Conservation (phyloP, 1,140 invertebrate species). For the Nasonia vitripennis region DNA sequence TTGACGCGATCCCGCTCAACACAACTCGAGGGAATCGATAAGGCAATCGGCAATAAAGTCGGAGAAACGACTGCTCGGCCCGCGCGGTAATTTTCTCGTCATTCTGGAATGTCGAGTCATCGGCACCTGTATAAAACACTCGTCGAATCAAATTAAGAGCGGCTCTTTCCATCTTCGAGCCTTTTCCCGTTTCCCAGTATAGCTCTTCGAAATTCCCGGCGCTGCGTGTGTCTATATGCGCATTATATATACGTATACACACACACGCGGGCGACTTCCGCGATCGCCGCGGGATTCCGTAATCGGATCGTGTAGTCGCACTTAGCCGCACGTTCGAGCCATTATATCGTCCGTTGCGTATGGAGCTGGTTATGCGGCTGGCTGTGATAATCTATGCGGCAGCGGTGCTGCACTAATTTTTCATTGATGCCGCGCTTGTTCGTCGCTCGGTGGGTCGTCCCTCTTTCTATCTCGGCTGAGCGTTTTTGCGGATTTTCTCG, state of each 20-base stretch:
- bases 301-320: not conserved
- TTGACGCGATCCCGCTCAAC: too few species aligned
- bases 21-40: not conserved
- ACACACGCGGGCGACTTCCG: not conserved
- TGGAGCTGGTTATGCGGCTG: too few species aligned
- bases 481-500: too few species aligned
- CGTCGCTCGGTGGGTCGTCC: too few species aligned
- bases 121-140: constrained; percentile 34
- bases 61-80: not conserved
- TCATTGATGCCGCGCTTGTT: too few species aligned
- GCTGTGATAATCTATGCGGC: too few species aligned
- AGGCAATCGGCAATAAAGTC: not conserved
- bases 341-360: not conserved
- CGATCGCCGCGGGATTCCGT: not conserved
- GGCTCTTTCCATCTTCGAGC: constrained; percentile 3
- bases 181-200: not conserved
- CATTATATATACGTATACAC: not conserved
- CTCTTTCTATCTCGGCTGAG: too few species aligned
- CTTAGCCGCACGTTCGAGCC: not conserved
- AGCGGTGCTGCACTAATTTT: too few species aligned
- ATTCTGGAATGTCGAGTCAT: constrained; percentile 55
- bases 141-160: constrained; percentile 63
- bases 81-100: constrained; percentile 40
- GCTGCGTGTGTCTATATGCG: not conserved
- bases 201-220: not conserved